Evolutionary conservation across 2,113 vertebrate species (phyloP).

Genomic region (Argyrosomus japonicus): DNA sequence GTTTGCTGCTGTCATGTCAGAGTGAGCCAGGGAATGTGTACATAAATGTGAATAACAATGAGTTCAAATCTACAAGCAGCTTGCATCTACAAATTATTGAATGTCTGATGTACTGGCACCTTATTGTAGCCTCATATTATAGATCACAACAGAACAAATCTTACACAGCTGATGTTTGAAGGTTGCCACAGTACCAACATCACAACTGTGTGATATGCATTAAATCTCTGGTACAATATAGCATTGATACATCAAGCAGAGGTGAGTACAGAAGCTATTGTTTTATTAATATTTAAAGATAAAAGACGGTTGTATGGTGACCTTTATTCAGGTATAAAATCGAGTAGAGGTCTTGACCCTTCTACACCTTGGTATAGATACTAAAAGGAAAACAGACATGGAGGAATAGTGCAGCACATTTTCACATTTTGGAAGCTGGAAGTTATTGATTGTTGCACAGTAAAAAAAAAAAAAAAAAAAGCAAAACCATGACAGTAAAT

Average conservation of each 20-base stretch:
- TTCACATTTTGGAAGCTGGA: background rate
- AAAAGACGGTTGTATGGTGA: background rate
- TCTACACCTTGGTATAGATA: background rate
- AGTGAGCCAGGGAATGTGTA: conserved; percentile 9
- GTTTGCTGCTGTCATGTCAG: conserved; percentile 31
- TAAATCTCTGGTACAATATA: background rate
- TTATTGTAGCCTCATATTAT: conserved; percentile 20
- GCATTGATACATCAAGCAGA: background rate
- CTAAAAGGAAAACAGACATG: background rate
- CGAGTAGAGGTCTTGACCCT: conserved; percentile 3
- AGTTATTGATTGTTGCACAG: background rate
- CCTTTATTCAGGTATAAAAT: background rate
- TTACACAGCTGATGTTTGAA: conserved; percentile 26
- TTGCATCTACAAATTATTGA: conserved; percentile 11
- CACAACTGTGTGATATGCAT: conserved; percentile 1
- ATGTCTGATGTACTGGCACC: background rate
- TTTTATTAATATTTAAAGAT: conserved; percentile 14
- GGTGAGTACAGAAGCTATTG: background rate
- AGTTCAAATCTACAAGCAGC: conserved; percentile 35
- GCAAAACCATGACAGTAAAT: background rate
- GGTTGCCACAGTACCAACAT: conserved; percentile 3
- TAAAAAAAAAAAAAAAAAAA: background rate
- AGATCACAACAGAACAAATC: conserved; percentile 26
- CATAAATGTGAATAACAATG: conserved; percentile 33
- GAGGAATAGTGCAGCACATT: background rate